Percentiles rank a stretch among this genome's conserved stretches.
Conservation (phyloP, 30 jellyfish, hydroid and myxozoan species). For the Hydra vulgaris region DNA sequence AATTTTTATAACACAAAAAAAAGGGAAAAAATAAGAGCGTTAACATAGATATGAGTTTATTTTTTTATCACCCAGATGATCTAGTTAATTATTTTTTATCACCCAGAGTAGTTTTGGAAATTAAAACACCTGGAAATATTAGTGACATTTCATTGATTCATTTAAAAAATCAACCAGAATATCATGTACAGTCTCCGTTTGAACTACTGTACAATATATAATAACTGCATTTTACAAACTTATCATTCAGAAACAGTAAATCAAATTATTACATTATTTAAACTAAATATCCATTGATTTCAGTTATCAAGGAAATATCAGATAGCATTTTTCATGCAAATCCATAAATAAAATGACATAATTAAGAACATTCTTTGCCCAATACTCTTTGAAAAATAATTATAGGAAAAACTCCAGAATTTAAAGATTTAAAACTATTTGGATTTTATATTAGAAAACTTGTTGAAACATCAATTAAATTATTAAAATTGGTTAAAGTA, state of each 20-base stretch:
- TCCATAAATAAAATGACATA: neutral
- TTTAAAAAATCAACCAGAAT: neutral
- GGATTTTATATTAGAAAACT: too few relatives aligned
- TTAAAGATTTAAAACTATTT: too few relatives aligned
- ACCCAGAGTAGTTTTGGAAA: too few relatives aligned
- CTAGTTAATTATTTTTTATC: neutral
- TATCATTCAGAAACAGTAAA: neutral
- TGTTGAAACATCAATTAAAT: too few relatives aligned
- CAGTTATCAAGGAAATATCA: neutral
- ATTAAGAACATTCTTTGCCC: too few relatives aligned
- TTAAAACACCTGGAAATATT: too few relatives aligned
- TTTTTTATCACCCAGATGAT: neutral
- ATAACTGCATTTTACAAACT: neutral
- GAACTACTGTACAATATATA: neutral
- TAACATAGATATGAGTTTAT: neutral
- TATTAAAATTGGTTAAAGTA: too few relatives aligned
- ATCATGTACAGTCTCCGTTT: neutral
- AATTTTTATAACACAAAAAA: too few relatives aligned
- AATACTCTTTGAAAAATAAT: too few relatives aligned
- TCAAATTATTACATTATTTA: neutral
- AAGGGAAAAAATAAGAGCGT: too few relatives aligned
- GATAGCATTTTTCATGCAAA: neutral
- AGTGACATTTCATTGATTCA: neutral
- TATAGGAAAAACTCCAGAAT: too few relatives aligned
- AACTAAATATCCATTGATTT: neutral